Conservation (phyloP, 2,888 invertebrate species). For the Embidobia sp. region DNA sequence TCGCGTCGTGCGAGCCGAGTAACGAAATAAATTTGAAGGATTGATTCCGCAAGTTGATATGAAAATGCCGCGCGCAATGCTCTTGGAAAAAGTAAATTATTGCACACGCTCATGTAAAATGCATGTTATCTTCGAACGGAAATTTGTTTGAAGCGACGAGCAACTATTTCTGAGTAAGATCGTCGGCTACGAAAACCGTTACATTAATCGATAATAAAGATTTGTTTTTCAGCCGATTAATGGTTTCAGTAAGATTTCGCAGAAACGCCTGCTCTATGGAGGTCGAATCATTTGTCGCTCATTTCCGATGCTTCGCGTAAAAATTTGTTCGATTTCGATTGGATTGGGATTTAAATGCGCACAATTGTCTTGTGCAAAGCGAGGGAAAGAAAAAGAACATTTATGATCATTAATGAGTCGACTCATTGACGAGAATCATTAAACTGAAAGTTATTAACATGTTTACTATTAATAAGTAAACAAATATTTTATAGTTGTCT, state of each 20-base stretch:
- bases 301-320: neutral
- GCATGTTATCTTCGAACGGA: constrained; percentile 32
- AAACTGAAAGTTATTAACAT: too few relatives aligned
- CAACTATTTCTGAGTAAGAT: constrained; percentile 43
- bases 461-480: too few relatives aligned
- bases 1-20: neutral
- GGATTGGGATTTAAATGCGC: constrained; percentile 1
- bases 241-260: too few relatives aligned
- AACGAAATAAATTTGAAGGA: constrained; percentile 20
- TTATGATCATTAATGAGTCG: too few relatives aligned
- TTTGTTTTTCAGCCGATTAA: constrained; percentile 10
- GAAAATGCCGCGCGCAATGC: constrained; percentile 2
- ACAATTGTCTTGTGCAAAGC: too few relatives aligned
- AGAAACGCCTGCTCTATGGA: too few relatives aligned
- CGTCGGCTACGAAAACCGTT: constrained; percentile 35
- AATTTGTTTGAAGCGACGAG: constrained; percentile 41
- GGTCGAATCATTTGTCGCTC: constrained; percentile 20
- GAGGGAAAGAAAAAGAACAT: too few relatives aligned
- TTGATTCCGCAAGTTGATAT: constrained; percentile 11
- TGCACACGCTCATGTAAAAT: constrained; percentile 29
- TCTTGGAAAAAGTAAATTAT: constrained; percentile 15
- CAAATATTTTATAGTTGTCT: too few relatives aligned
- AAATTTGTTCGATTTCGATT: constrained; percentile 4
- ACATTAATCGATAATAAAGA: constrained; percentile 40
- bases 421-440: too few relatives aligned